phyloP scores from a whole-genome alignment of 2,113 vertebrate genomes.

The Sinocyclocheilus rhinocerous region DNA sequence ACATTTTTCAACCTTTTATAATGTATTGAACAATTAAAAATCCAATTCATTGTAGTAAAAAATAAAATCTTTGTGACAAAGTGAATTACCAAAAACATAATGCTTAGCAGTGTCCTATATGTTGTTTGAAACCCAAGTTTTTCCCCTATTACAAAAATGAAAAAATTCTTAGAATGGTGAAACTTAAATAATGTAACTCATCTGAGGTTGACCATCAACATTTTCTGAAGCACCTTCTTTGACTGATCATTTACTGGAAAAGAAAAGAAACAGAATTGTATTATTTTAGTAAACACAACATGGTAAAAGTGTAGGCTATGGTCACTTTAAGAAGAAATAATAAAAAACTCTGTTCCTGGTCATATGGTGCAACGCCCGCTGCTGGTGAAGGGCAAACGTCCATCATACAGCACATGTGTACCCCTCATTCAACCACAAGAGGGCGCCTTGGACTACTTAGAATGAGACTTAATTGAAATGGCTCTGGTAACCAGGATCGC shows the following conservation, averaged over 20 bases:
- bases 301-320: not conserved
- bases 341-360: not conserved
- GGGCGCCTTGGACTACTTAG: slow-evolving; percentile 7
- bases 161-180: not conserved
- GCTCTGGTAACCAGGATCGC: not conserved
- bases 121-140: too few relatives aligned
- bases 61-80: not conserved
- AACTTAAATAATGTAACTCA: not conserved
- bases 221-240: not conserved
- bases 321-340: not conserved
- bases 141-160: too few relatives aligned
- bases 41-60: not conserved
- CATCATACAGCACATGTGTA: not conserved
- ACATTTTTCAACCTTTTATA: not conserved
- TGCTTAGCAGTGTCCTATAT: too few relatives aligned
- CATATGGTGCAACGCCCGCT: not conserved
- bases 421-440: not conserved
- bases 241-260: not conserved
- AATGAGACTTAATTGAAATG: not conserved
- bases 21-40: not conserved
- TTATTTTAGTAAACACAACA: not conserved
- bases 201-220: not conserved
- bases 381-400: not conserved
- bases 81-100: not conserved
- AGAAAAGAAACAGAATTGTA: not conserved